These are phyloP conservation scores for Thaumatotibia leucotreta DNA, from an alignment of 1,140 invertebrate species.

Conservation along the genomic window DNA sequence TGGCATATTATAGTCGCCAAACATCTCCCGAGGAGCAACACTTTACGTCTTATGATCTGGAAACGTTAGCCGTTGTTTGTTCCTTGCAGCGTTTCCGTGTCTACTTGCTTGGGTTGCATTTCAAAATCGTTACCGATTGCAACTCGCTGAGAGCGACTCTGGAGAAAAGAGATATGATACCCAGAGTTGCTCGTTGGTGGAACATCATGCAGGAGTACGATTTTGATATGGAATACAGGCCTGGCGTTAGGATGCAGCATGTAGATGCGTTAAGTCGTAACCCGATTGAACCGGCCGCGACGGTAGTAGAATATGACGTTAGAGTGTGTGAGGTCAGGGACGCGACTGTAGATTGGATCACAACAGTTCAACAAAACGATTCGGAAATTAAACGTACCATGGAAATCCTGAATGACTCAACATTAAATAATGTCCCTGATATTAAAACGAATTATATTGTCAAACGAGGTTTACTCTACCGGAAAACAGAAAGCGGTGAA, in stretches of 20 bases:
- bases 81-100: conserved; percentile 37
- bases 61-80: conserved; percentile 34
- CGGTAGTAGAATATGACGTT: background rate
- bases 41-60: conserved; percentile 40
- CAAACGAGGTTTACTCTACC: background rate
- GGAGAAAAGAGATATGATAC: conserved; percentile 31
- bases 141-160: conserved; percentile 32
- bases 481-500: background rate
- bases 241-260: conserved; percentile 29
- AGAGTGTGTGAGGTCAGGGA: background rate
- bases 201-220: conserved; percentile 31
- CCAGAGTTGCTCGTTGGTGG: conserved; percentile 40
- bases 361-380: conserved; percentile 21
- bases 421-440: background rate
- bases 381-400: background rate
- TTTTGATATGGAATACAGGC: conserved; percentile 32
- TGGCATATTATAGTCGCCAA: conserved; percentile 33
- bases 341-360: conserved; percentile 26
- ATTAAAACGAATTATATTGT: background rate
- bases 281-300: background rate
- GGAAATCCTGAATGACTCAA: background rate
- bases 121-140: conserved; percentile 54
- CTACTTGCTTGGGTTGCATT: conserved; percentile 42
- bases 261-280: conserved; percentile 29
- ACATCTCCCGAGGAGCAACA: conserved; percentile 29